Percentiles rank a stretch among this genome's conserved stretches.
These are phyloP conservation scores for Xenops minutus DNA, from an alignment of 2,797 vertebrate species.

Conservation along the genomic window DNA sequence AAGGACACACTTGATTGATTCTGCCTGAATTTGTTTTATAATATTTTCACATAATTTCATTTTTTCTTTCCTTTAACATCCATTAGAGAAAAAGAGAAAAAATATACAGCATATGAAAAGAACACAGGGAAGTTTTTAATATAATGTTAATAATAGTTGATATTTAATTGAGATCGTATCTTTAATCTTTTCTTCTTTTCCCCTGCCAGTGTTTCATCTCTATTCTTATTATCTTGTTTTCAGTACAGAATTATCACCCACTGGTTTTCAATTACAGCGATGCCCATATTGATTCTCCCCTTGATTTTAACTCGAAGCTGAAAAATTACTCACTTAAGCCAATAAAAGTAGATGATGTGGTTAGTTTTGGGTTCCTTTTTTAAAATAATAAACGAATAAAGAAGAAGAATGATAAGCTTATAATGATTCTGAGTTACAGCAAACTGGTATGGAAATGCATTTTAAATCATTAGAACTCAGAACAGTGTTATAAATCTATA, in stretches of 20 bases:
- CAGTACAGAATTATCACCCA: conserved; percentile 77
- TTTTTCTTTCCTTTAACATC: conserved; percentile 53
- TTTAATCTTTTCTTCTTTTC: conserved; percentile 76
- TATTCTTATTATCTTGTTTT: conserved; percentile 81
- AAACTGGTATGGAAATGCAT: conserved; percentile 54
- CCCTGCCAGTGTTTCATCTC: conserved; percentile 70
- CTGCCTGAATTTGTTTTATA: conserved; percentile 63
- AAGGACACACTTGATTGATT: conserved; percentile 61
- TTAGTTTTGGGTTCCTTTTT: conserved; percentile 54
- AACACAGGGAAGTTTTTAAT: conserved; percentile 69
- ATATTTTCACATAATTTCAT: conserved; percentile 61
- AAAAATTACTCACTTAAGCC: conserved; percentile 80
- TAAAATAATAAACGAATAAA: conserved; percentile 58
- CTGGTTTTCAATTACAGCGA: conserved; percentile 83
- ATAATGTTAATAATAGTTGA: conserved; percentile 69
- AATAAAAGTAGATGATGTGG: conserved; percentile 67
- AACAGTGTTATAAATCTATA: conserved; percentile 29
- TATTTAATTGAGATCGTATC: conserved; percentile 79
- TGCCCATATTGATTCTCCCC: conserved; percentile 78
- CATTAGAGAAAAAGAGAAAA: conserved; percentile 54
- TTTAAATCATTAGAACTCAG: conserved; percentile 67
- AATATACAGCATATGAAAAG: conserved; percentile 50
- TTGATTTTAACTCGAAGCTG: conserved; percentile 78
- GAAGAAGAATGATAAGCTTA: conserved; percentile 49
- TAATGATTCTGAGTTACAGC: conserved; percentile 45